Evolutionary conservation across 2,888 invertebrate species (phyloP), one percentile per base, ranked within the genome.

Genomic region (Nebria brevicollis): DNA sequence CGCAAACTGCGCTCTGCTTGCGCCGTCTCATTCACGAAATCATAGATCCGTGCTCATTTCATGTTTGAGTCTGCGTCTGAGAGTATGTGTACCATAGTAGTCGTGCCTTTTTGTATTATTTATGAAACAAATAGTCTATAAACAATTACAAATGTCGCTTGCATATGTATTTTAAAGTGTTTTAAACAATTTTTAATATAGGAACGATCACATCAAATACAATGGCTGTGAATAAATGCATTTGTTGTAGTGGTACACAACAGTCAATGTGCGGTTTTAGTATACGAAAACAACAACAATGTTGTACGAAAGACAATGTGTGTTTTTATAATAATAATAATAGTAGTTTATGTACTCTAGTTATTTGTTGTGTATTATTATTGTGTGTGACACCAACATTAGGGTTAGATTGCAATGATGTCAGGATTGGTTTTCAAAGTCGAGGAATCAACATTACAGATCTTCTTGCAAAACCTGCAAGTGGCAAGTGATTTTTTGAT

Each of bases 371-470:
- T 86, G 84, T 43, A 34, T 65, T 84, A 85, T 77, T 76, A 41
- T 34, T 68, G 76, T 54, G 65, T 64, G 74, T 76, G 72, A 41
- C 34, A 65, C 83, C 84, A 82, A 83, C 82, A 72, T 70, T 81
- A 74, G 77, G 82, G 42, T 83, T 83, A 73, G 73, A 83, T 75
- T 92, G 92, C 90, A 89, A 90, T 83, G 90, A 88, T 87, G 91
- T 91, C 85, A 90, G 89, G 88, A 90, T 86, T 86, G 89, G 90
- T 83, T 90, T 91, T 85, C 90, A 89, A 86, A 89, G 89, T 86
- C 90, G 90, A 88, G 90, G 90, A 88, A 90, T 91, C 88, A 89
- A 89, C 83, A 87, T 88, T 84, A 87, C 89, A 85, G 90, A 90
- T 85, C 87, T 91, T 84, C 90, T 90, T 86, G 89, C 90, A 83